These are phyloP conservation scores for Pangasianodon gigas DNA, from an alignment of 2,113 vertebrate species.

Conservation along the genomic window DNA sequence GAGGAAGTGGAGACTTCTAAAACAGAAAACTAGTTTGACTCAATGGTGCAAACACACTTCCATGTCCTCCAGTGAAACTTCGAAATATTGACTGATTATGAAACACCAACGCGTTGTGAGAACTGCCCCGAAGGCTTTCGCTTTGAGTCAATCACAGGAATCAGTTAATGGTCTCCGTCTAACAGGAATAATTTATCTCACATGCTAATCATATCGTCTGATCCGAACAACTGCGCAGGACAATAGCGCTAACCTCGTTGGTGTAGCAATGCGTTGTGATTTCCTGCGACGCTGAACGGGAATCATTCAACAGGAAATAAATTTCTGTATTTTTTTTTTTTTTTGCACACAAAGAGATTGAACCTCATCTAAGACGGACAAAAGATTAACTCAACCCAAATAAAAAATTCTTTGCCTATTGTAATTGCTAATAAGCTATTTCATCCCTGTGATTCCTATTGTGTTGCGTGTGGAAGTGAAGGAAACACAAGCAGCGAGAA, in stretches of 20 bases:
- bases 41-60: conserved; percentile 35
- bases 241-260: conserved; percentile 75
- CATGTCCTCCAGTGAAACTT: conserved; percentile 58
- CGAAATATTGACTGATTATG: conserved; percentile 67
- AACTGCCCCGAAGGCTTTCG: conserved; percentile 64
- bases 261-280: conserved; percentile 68
- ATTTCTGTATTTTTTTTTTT: not conserved
- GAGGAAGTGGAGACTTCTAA: not conserved
- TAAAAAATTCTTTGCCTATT: conserved; percentile 31
- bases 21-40: not conserved
- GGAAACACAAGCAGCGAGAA: conserved; percentile 54
- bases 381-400: conserved; percentile 16
- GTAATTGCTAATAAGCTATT: conserved; percentile 44
- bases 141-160: conserved; percentile 69
- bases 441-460: conserved; percentile 48
- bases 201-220: conserved; percentile 68
- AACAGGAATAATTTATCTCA: conserved; percentile 76
- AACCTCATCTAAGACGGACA: conserved; percentile 26
- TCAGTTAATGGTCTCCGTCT: conserved; percentile 70
- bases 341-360: not conserved
- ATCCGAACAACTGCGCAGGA: conserved; percentile 68
- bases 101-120: conserved; percentile 65
- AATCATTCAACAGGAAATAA: conserved; percentile 59
- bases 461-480: conserved; percentile 49
- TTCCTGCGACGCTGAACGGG: conserved; percentile 55